These are phyloP conservation scores for Pseudomyrmex gracilis DNA, from an alignment of 1,140 invertebrate genomes.

Conservation along the genomic window DNA sequence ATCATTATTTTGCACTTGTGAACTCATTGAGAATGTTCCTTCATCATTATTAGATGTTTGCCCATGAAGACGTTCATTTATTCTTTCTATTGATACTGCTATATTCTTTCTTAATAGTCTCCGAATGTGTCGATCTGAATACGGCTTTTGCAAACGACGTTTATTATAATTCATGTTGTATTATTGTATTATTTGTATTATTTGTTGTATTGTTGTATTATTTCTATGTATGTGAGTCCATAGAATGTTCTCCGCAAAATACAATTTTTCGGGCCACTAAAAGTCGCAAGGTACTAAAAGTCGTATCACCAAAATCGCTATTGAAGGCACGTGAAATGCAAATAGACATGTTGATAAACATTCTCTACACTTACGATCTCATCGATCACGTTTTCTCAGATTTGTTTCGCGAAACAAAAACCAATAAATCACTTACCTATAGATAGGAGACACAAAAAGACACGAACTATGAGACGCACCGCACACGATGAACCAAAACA, in stretches of 20 bases:
- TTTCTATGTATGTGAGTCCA: neutral
- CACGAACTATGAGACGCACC: no score
- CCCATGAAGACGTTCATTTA: neutral
- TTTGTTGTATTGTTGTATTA: neutral
- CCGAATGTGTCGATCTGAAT: neutral
- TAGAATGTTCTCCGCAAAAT: neutral
- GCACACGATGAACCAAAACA: no score
- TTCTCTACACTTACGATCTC: no score
- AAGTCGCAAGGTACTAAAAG: neutral
- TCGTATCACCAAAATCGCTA: neutral
- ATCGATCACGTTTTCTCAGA: no score
- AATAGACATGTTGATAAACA: neutral
- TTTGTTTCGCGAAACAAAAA: no score
- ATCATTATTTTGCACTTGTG: neutral
- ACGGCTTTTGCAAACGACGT: neutral
- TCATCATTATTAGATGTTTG: neutral
- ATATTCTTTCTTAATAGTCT: neutral
- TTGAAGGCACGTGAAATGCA: neutral
- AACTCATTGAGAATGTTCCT: neutral
- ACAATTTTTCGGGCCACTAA: neutral
- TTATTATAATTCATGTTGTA: neutral
- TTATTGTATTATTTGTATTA: no score
- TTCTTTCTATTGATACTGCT: neutral
- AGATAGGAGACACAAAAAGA: no score
- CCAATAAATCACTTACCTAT: no score